Evolutionary conservation across 1,140 invertebrate genomes (phyloP).

Genomic region (Macrobrachium rosenbergii): DNA sequence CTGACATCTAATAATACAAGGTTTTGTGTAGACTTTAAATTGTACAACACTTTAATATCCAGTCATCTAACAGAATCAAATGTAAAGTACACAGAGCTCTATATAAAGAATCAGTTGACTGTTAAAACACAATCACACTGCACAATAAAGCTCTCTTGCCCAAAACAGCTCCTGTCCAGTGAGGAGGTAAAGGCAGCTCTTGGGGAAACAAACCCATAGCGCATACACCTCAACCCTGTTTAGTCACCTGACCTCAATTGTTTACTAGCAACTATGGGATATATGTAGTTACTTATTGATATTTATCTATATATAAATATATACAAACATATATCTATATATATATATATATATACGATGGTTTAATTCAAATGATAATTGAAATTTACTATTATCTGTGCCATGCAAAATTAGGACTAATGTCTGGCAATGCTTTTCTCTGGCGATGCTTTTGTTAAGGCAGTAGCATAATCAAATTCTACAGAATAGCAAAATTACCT

Average conservation of each 20-base stretch:
- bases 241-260: slow-evolving; percentile 28
- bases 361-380: too few relatives aligned
- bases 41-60: not conserved
- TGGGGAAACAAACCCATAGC: slow-evolving; percentile 30
- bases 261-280: not conserved
- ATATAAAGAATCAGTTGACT: slow-evolving; percentile 39
- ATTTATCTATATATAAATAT: too few relatives aligned
- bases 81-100: slow-evolving; percentile 9
- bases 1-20: slow-evolving; percentile 1
- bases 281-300: not conserved
- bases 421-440: too few relatives aligned
- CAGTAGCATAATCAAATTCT: not conserved
- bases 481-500: too few relatives aligned
- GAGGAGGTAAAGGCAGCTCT: slow-evolving; percentile 39
- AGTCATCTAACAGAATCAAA: not conserved
- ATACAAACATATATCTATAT: too few relatives aligned
- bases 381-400: too few relatives aligned
- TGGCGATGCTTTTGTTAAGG: not conserved
- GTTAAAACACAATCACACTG: slow-evolving; percentile 53
- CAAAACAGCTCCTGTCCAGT: slow-evolving; percentile 34
- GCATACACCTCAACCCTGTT: slow-evolving; percentile 12
- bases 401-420: too few relatives aligned
- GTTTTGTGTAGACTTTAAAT: too few relatives aligned
- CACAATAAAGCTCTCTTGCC: slow-evolving; percentile 28
- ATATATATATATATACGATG: too few relatives aligned